These are phyloP conservation scores for Lacanobia wlatinum DNA, from an alignment of 2,888 invertebrate genomes.

Conservation along the genomic window DNA sequence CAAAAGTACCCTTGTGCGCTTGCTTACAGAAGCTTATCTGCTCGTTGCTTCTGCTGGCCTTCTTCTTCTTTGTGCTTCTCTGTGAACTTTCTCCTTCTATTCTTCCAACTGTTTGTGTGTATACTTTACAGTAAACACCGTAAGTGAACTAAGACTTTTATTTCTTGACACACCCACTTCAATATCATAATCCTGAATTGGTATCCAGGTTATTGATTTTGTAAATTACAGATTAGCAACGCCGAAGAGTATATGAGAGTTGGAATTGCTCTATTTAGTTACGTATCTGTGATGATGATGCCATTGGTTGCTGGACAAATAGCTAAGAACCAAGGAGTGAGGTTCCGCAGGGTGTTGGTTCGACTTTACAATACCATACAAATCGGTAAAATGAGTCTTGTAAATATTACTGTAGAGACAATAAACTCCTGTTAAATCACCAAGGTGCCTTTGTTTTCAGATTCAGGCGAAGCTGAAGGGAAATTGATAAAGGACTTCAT, in stretches of 20 bases:
- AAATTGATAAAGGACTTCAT: slow-evolving; percentile 14
- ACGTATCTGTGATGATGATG: slow-evolving; percentile 21
- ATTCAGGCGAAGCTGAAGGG: slow-evolving; percentile 1
- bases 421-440: no score
- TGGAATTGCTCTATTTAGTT: slow-evolving; percentile 1
- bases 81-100: no score
- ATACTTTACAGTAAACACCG: no score
- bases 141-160: no score
- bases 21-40: no score
- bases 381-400: slow-evolving; percentile 8
- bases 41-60: no score
- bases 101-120: no score
- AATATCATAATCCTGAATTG: no score
- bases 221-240: slow-evolving; percentile 23
- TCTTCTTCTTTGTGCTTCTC: no score
- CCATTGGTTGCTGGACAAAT: slow-evolving; percentile 38
- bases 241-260: slow-evolving; percentile 21
- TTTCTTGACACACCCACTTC: no score
- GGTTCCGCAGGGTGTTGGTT: slow-evolving; percentile 14
- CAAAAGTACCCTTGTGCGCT: no score
- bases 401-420: background rate
- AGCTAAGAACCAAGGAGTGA: slow-evolving; percentile 17
- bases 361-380: slow-evolving; percentile 25
- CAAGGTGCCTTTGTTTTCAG: background rate
- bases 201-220: no score